These are phyloP conservation scores for Pterobdella sp. DNA, from an alignment of 2,888 invertebrate genomes.

Conservation along the genomic window DNA sequence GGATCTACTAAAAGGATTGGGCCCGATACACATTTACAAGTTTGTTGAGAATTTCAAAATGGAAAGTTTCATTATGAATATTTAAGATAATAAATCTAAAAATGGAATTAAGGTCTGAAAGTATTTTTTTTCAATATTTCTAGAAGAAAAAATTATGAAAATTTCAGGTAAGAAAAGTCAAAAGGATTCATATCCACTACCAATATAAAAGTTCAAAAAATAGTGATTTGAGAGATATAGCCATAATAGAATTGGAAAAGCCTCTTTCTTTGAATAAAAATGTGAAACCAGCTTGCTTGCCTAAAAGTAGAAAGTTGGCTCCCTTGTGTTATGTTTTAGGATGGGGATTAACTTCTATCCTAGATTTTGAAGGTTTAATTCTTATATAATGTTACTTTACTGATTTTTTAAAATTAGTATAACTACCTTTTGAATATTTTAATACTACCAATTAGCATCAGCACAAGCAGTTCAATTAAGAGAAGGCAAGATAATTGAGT, in stretches of 20 bases:
- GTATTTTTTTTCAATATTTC: background rate
- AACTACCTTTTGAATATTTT: background rate
- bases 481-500: constrained; percentile 44
- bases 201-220: constrained; percentile 10
- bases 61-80: background rate
- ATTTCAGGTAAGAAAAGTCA: constrained; percentile 18
- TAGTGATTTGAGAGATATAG: constrained; percentile 29
- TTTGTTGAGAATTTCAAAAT: background rate
- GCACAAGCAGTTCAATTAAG: constrained; percentile 36
- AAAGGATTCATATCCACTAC: constrained; percentile 24
- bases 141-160: background rate
- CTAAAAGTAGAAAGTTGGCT: background rate
- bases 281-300: constrained; percentile 32
- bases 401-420: constrained; percentile 1
- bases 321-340: constrained; percentile 30
- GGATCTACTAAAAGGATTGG: constrained; percentile 28
- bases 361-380: background rate
- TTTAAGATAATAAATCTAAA: background rate
- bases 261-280: constrained; percentile 6
- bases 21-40: constrained; percentile 6
- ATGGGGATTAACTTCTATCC: constrained; percentile 22
- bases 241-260: constrained; percentile 28
- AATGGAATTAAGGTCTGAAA: background rate
- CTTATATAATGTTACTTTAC: background rate
- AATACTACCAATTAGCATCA: background rate